A percentile compares a stretch with the other conserved stretches of the same genome.
Conservation (phyloP, 2,888 invertebrate genomes). For the Dascillus cervinus region DNA sequence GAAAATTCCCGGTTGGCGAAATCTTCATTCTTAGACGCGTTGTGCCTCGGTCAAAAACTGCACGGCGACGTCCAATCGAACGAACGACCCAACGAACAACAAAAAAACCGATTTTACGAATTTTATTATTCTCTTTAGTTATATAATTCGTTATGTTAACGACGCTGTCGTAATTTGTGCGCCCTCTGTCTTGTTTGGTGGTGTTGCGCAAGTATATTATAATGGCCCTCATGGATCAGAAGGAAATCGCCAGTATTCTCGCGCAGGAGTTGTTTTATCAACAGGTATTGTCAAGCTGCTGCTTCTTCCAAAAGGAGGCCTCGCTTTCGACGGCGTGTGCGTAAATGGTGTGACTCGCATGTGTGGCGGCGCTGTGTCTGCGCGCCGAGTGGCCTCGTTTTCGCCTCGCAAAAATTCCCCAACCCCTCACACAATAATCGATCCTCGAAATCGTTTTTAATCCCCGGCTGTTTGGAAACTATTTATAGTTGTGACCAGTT, state of each 20-base stretch:
- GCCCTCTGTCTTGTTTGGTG: slow-evolving; percentile 17
- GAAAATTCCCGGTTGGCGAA: slow-evolving; percentile 37
- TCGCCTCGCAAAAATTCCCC: too few species aligned
- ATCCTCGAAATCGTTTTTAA: too few species aligned
- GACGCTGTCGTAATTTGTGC: slow-evolving; percentile 9
- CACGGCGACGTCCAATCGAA: slow-evolving; percentile 33
- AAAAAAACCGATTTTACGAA: slow-evolving; percentile 27
- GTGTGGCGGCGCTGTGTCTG: too few species aligned
- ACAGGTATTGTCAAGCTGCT: slow-evolving; percentile 34
- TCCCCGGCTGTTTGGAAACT: too few species aligned
- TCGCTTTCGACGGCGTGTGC: not conserved
- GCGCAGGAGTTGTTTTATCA: slow-evolving; percentile 82
- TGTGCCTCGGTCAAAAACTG: slow-evolving; percentile 31
- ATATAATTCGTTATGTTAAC: slow-evolving; percentile 13
- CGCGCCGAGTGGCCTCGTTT: too few species aligned
- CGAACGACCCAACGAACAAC: slow-evolving; percentile 29
- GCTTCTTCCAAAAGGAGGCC: not conserved
- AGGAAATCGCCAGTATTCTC: slow-evolving; percentile 77
- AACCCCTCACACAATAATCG: too few species aligned
- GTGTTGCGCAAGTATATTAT: slow-evolving; percentile 12
- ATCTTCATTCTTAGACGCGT: slow-evolving; percentile 39
- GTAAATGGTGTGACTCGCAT: too few species aligned
- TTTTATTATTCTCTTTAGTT: slow-evolving; percentile 17
- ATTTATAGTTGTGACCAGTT: too few species aligned
- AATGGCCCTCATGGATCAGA: slow-evolving; percentile 60